Base-by-base conservation (phyloP, 2,888 invertebrate genomes). In the Myathropa florea region DNA sequence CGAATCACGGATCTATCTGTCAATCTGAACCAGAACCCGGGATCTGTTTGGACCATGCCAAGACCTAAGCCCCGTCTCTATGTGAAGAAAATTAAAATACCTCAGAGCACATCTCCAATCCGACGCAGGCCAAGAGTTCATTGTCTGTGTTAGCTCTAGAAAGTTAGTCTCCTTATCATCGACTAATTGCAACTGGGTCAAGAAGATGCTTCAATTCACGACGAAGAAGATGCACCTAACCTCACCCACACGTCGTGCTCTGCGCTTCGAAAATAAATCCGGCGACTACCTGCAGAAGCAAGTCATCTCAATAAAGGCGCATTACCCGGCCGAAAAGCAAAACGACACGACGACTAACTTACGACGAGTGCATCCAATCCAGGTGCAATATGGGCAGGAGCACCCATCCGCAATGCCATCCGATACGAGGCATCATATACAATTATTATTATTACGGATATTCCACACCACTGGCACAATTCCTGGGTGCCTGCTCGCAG, bases 401-500 rank as follows among this genome's bases (percentile, higher is more conserved):
- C 59, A 73, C 33, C 64, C 64, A 55, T 33, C 64, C 28, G 33
- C 70, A 84, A 73, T 79, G 77, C 81, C 81, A 85, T 78, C 82
- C 72, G 77, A 81, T 85, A 55, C 23, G 18, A 18, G 46, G 46
- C 46, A 53, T 65, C 73, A 39, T 76, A 63, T 57, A 83, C 83
- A 86, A 86, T 86, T 86, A 83, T 86, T 86, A 75, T 86, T 86
- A 86, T 86, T 86, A 86, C 75, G 79, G 83, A 86, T 82, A 78
- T 78, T 82, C 83, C 75, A 83, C 82, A 79, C 75, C 86, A 79
- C 71, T 86, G 86, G 86, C 83, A 83, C 83, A 86, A 83, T 86
- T 86, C 64, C 70, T 10, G 72, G 60, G 57, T 23, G 59, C 46
- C 59, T 46, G 46, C 18, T 18, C 67, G 68, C 70, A 78, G 70